Base-by-base conservation (phyloP, 1,140 invertebrate genomes). In the Papilio helenus region DNA sequence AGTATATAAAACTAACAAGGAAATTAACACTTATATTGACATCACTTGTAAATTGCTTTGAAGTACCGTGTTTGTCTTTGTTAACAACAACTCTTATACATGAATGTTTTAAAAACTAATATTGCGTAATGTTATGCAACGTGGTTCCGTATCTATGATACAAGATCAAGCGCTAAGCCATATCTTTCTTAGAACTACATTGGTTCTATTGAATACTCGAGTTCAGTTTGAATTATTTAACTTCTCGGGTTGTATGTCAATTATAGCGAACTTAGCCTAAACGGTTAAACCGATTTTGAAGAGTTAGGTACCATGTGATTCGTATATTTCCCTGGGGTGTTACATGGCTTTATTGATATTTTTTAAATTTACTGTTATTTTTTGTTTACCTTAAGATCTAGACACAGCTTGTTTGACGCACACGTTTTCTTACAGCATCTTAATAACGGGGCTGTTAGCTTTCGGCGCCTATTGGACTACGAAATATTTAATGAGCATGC, bases 401-500 rank as follows among this genome's bases (percentile, higher is more conserved):
- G 3, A 65, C 23, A 14, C 10, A 14, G 1, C 14, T 68, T 68
- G 26, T 68, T 68, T 68, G 26, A 46, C n/a, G 18, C 12, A 23
- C 23, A 39, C 26, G 14, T 29, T 71, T 82, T 42, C 58, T 91
- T 92, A 9, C 86, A 93, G 91, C 65, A 84, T 93, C 82, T 79
- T 92, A 61, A 83, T 92, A n/a, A 91, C 90, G 44, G 91, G 91
- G 2, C 72, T 92, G 72, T 65, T 92, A n/a, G 90, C 89, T 18
- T 92, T 93, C 58, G 90, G 91, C 2, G 88, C 89, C 1, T 93
- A 93, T 76, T 93, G 90, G 90, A 91, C 91, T 0, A 88, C 89
- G n/a, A 93, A 90, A 76, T 92, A 90, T 61, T 77, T 91, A 34
- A 86, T 90, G 84, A 87, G 79, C 20, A 81, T 85, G 79, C 79